A percentile compares a stretch with the other conserved stretches of the same genome.
Conservation (phyloP, 2,888 invertebrate genomes). For the Gastracanthus pulcherrimus region DNA sequence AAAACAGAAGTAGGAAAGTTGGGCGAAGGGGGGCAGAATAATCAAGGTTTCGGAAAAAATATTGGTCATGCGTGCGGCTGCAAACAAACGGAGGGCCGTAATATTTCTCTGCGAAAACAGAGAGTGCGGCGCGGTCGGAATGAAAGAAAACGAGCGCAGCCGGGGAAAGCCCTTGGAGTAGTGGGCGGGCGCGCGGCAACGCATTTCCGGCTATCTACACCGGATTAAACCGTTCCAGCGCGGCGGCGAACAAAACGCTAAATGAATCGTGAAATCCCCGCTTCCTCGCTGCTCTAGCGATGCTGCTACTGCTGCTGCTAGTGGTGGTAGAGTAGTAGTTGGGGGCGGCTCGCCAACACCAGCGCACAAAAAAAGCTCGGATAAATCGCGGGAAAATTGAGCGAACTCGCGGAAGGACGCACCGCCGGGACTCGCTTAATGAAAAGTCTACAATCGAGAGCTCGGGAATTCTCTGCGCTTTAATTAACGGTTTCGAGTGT, state of each 20-base stretch:
- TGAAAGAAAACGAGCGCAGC: neutral
- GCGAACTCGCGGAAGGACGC: conserved; percentile 45
- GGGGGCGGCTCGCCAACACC: neutral
- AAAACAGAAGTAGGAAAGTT: neutral
- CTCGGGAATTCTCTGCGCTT: conserved; percentile 60
- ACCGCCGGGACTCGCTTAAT: conserved; percentile 63
- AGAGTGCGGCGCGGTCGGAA: neutral
- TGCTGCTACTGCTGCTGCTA: too few relatives aligned
- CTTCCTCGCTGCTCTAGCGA: too few relatives aligned
- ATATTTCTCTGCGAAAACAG: too few relatives aligned
- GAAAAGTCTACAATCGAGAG: conserved; percentile 66
- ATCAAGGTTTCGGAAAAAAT: conserved; percentile 17
- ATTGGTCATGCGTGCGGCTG: conserved; percentile 18
- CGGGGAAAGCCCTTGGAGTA: neutral
- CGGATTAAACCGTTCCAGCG: conserved; percentile 67
- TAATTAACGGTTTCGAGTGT: conserved; percentile 66
- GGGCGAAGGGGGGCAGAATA: neutral
- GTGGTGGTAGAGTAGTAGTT: too few relatives aligned
- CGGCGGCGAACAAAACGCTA: conserved; percentile 65
- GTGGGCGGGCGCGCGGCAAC: conserved; percentile 52
- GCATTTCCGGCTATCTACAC: conserved; percentile 64
- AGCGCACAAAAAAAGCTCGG: conserved; percentile 56
- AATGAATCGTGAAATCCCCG: conserved; percentile 72
- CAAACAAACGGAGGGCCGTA: neutral
- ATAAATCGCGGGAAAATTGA: conserved; percentile 65